These are phyloP conservation scores for Enoplolaimus lenunculus DNA, from an alignment of 2,888 invertebrate genomes.

Conservation along the genomic window DNA sequence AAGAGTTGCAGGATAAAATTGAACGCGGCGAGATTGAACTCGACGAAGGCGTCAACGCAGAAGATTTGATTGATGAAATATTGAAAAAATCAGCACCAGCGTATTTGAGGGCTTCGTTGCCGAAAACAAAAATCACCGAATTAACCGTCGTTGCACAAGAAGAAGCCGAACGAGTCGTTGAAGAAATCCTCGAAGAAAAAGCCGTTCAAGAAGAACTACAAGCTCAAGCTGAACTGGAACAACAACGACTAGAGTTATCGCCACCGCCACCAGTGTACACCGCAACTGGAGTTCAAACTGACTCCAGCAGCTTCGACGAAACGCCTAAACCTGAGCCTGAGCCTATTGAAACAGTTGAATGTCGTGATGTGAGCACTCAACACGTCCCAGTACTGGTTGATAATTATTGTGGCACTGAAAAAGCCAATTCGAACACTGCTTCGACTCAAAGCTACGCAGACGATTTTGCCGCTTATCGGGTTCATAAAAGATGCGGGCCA, in stretches of 20 bases:
- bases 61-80: conserved; percentile 1
- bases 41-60: neutral
- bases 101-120: neutral
- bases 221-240: neutral
- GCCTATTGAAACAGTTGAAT: neutral
- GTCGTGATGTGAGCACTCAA: neutral
- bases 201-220: neutral
- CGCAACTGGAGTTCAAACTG: neutral
- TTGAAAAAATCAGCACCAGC: neutral
- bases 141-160: neutral
- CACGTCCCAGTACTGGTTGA: neutral
- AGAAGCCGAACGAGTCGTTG: conserved; percentile 6
- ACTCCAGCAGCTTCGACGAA: no score
- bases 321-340: neutral
- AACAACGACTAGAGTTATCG: neutral
- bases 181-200: neutral
- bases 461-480: neutral
- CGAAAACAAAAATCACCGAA: neutral
- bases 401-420: neutral
- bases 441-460: neutral
- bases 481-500: no score
- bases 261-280: neutral
- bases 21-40: neutral
- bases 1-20: neutral
- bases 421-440: neutral